Evolutionary conservation across 2,797 vertebrate species (phyloP).

Genomic region (Ficedula albicollis): DNA sequence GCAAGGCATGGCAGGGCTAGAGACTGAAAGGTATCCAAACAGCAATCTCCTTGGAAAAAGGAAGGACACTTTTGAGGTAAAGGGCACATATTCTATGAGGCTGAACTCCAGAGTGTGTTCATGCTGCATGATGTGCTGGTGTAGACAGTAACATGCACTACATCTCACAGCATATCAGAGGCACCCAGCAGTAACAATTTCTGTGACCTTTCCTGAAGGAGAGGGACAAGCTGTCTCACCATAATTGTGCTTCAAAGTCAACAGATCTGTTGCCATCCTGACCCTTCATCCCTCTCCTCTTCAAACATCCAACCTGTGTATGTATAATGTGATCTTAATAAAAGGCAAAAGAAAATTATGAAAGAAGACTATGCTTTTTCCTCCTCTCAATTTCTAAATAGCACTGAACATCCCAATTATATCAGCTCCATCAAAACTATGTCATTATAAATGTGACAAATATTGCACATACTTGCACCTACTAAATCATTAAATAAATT

Average conservation of each 20-base stretch:
- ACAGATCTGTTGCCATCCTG: neutral
- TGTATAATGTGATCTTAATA: neutral
- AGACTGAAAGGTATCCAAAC: neutral
- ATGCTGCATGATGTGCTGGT: neutral
- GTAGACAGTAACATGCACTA: neutral
- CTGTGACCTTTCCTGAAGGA: conserved; percentile 1
- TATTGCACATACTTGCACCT: neutral
- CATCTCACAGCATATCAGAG: neutral
- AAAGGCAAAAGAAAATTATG: neutral
- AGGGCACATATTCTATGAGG: neutral
- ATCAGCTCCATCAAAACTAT: neutral
- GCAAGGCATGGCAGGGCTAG: neutral
- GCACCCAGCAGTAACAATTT: neutral
- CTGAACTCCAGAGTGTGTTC: neutral
- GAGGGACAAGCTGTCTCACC: neutral
- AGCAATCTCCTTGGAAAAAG: neutral
- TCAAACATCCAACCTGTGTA: neutral
- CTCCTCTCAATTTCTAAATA: neutral
- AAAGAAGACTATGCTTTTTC: neutral
- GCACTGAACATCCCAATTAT: neutral
- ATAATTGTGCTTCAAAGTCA: neutral
- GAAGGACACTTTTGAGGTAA: neutral
- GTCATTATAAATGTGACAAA: conserved; percentile 20
- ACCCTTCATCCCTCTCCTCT: neutral
- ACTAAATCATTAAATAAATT: conserved; percentile 30